Evolutionary conservation across 2,888 invertebrate genomes (phyloP).

Genomic region (Caenorhabditis zanzibari): DNA sequence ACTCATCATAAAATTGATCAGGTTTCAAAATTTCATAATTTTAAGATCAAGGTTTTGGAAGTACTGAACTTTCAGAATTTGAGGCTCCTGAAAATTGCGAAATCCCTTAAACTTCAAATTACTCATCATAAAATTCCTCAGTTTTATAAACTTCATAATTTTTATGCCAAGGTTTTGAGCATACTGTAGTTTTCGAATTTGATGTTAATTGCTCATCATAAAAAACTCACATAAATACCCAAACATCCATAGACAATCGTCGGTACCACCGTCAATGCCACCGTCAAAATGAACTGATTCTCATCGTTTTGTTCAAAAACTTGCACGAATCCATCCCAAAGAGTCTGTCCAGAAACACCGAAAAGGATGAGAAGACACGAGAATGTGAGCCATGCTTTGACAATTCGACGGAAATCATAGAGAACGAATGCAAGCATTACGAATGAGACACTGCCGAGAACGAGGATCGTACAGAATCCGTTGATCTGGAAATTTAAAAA

Average conservation of each 20-base stretch:
- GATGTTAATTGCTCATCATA: too few relatives aligned
- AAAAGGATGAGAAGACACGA: constrained; percentile 76
- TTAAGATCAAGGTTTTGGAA: too few relatives aligned
- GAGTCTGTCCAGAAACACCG: constrained; percentile 71
- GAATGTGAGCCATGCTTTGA: constrained; percentile 73
- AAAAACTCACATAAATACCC: constrained; percentile 44
- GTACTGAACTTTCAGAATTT: too few relatives aligned
- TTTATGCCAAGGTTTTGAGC: too few relatives aligned
- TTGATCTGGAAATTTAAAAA: constrained; percentile 69
- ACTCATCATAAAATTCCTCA: too few relatives aligned
- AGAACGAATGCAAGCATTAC: constrained; percentile 77
- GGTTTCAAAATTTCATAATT: too few relatives aligned
- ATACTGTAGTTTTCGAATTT: too few relatives aligned
- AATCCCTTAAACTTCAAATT: too few relatives aligned
- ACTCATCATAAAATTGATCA: too few relatives aligned
- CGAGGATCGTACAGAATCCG: constrained; percentile 70
- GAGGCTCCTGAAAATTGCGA: too few relatives aligned
- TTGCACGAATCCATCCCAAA: constrained; percentile 44
- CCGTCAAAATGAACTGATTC: constrained; percentile 10
- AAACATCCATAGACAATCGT: constrained; percentile 35
- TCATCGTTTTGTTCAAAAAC: constrained; percentile 36
- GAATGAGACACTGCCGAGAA: constrained; percentile 75
- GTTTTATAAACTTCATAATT: too few relatives aligned
- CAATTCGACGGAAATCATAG: constrained; percentile 71
- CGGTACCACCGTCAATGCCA: constrained; percentile 15